These are phyloP conservation scores for Myiotriccus ornatus DNA, from an alignment of 2,797 vertebrate genomes.

Conservation along the genomic window DNA sequence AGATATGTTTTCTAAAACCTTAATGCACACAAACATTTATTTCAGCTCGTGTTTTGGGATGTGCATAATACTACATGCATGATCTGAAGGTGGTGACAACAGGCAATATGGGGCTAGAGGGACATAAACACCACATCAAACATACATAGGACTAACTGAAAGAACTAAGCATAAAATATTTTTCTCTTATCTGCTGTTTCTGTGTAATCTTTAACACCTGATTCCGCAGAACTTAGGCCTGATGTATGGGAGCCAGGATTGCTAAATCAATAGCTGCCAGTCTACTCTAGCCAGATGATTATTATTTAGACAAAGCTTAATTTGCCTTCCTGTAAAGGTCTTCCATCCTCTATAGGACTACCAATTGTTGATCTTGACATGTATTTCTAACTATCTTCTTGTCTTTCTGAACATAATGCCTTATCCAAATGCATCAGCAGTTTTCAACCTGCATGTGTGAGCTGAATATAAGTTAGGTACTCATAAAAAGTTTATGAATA, in stretches of 20 bases:
- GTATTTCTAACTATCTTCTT: not conserved
- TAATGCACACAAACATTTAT: not conserved
- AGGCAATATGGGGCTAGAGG: not conserved
- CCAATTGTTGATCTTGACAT: not conserved
- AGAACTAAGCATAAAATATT: not conserved
- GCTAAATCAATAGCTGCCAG: not conserved
- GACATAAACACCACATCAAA: not conserved
- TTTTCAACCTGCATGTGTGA: not conserved
- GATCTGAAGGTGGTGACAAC: not conserved
- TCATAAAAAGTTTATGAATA: not conserved
- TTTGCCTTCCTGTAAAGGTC: not conserved
- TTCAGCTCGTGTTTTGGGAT: not conserved
- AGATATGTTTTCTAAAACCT: not conserved
- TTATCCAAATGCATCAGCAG: not conserved
- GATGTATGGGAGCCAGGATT: not conserved
- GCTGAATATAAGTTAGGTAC: not conserved
- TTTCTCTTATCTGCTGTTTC: not conserved
- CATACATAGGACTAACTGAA: not conserved
- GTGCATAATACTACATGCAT: rapidly evolving
- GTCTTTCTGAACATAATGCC: not conserved
- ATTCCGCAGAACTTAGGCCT: not conserved
- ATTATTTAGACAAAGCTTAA: not conserved
- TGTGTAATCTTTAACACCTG: not conserved
- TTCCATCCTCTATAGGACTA: not conserved
- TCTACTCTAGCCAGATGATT: not conserved